Conservation (phyloP, 2,888 invertebrate genomes). For the Orthosia gothica region DNA sequence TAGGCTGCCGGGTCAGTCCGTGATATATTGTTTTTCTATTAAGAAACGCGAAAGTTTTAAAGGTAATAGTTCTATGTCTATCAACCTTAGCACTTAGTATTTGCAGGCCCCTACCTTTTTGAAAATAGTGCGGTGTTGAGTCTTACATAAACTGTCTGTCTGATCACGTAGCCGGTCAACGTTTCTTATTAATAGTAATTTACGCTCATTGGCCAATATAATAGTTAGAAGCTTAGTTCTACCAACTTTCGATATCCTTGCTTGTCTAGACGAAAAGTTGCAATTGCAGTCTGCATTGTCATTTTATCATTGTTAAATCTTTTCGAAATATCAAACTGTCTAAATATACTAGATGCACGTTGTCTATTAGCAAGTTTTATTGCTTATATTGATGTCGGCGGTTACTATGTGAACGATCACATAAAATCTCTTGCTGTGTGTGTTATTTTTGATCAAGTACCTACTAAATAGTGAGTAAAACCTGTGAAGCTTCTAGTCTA, state of each 20-base stretch:
- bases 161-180: constrained; percentile 28
- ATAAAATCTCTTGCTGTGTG: too few species aligned
- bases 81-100: too few species aligned
- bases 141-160: constrained; percentile 10
- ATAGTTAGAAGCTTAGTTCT: constrained; percentile 17
- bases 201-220: constrained; percentile 23
- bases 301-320: constrained; percentile 18
- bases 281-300: constrained; percentile 28
- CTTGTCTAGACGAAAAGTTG: constrained; percentile 49
- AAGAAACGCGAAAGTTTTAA: too few species aligned
- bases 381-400: not conserved
- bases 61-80: too few species aligned
- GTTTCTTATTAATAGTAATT: constrained; percentile 29
- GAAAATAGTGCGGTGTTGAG: not conserved
- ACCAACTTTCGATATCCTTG: constrained; percentile 57
- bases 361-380: not conserved
- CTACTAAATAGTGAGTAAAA: too few species aligned
- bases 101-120: too few species aligned
- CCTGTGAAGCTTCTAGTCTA: too few species aligned
- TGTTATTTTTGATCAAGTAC: too few species aligned
- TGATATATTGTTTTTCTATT: too few species aligned
- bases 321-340: constrained; percentile 17
- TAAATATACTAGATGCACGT: not conserved
- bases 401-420: too few species aligned
- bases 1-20: too few species aligned